These are phyloP conservation scores for Medauroidea extradentata DNA, from an alignment of 1,140 invertebrate genomes.

Conservation along the genomic window DNA sequence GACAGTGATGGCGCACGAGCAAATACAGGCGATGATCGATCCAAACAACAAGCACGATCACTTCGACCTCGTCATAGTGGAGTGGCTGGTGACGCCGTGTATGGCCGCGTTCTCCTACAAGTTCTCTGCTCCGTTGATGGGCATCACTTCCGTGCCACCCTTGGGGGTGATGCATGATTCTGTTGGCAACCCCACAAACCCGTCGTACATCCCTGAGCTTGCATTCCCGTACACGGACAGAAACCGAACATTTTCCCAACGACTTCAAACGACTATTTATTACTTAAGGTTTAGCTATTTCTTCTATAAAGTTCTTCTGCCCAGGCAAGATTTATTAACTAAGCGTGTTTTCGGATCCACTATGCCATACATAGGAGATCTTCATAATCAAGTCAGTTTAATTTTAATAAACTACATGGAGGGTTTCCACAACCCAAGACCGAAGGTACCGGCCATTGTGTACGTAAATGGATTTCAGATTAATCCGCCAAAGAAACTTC, in stretches of 20 bases:
- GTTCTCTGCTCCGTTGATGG: constrained; percentile 2
- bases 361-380: not conserved
- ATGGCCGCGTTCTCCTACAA: not conserved
- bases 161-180: not conserved
- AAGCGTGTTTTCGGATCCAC: not conserved
- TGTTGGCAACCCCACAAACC: not conserved
- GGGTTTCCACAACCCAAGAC: not conserved
- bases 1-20: not conserved
- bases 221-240: not conserved
- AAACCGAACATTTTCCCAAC: not conserved
- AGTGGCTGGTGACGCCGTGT: not conserved
- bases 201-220: not conserved
- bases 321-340: not conserved
- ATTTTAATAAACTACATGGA: not conserved
- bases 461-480: not conserved
- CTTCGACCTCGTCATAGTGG: constrained; percentile 5
- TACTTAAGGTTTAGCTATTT: not conserved
- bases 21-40: not conserved
- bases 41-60: not conserved
- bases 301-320: not conserved
- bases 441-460: not conserved
- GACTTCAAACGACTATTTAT: not conserved
- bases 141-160: not conserved
- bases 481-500: not conserved
- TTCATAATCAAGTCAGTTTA: not conserved